Evolutionary conservation across 1,140 invertebrate species (phyloP).

Genomic region (Pissodes strobi): DNA sequence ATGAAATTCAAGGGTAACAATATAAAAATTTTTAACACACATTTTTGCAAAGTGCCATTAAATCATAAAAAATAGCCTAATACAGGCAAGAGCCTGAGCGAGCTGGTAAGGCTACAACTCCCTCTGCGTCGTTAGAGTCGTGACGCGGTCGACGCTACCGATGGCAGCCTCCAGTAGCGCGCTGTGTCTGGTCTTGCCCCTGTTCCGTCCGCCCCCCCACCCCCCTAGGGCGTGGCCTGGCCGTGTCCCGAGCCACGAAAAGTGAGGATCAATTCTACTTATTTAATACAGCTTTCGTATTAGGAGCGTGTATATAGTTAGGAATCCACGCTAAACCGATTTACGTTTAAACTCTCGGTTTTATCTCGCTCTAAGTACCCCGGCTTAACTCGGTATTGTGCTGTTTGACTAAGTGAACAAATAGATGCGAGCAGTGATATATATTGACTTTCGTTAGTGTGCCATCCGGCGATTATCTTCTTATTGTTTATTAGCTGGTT

Average conservation of each 20-base stretch:
- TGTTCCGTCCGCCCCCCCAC: slow-evolving; percentile 32
- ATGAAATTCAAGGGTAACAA: too few species aligned
- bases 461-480: slow-evolving; percentile 40
- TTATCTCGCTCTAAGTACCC: slow-evolving; percentile 57
- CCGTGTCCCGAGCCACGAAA: slow-evolving; percentile 53
- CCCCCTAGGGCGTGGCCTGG: slow-evolving; percentile 44
- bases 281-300: slow-evolving; percentile 59
- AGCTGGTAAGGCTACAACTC: too few species aligned
- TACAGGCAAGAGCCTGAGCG: too few species aligned
- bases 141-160: slow-evolving; percentile 17
- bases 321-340: slow-evolving; percentile 58
- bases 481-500: slow-evolving; percentile 36
- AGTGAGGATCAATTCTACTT: slow-evolving; percentile 58
- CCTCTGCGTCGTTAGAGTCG: background rate
- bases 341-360: slow-evolving; percentile 57
- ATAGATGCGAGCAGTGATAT: slow-evolving; percentile 56
- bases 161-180: slow-evolving; percentile 20
- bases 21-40: too few species aligned
- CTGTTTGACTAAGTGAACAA: slow-evolving; percentile 57
- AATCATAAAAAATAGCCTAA: too few species aligned
- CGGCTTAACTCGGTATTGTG: slow-evolving; percentile 56
- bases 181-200: slow-evolving; percentile 25
- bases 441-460: slow-evolving; percentile 54
- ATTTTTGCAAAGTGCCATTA: too few species aligned
- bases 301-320: slow-evolving; percentile 58